phyloP scores from a whole-genome alignment of 2,113 vertebrate genomes.

The Anser cygnoides region DNA sequence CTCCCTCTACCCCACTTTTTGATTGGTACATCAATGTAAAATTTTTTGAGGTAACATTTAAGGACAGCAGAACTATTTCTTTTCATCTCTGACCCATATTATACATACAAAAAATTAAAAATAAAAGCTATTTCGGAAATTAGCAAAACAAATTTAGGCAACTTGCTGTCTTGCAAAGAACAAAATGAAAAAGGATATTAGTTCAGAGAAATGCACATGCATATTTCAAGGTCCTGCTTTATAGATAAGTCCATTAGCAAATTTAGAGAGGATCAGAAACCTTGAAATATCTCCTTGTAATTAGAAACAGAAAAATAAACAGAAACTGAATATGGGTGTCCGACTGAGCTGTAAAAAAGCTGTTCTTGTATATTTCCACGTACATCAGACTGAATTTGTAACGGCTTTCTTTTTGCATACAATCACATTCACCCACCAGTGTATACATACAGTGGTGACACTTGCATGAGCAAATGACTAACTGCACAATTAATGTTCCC shows the following conservation, averaged over 20 bases:
- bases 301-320: background rate
- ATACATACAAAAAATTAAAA: background rate
- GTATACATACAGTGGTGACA: background rate
- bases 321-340: background rate
- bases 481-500: background rate
- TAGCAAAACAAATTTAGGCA: background rate
- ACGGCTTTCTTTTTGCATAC: background rate
- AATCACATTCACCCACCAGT: background rate
- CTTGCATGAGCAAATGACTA: background rate
- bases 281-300: background rate
- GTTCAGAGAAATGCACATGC: background rate
- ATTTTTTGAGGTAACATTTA: background rate
- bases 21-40: background rate
- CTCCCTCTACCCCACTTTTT: background rate
- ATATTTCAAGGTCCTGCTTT: constrained; percentile 4
- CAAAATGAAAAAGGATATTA: background rate
- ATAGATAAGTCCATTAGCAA: background rate
- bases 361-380: background rate
- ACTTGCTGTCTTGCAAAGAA: background rate
- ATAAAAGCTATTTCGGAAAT: background rate
- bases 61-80: background rate
- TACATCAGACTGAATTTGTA: background rate
- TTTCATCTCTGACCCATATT: background rate
- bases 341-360: background rate
- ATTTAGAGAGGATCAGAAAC: background rate